Evolutionary conservation across 2,888 invertebrate species (phyloP).

Genomic region (Pseudanteris insignis): DNA sequence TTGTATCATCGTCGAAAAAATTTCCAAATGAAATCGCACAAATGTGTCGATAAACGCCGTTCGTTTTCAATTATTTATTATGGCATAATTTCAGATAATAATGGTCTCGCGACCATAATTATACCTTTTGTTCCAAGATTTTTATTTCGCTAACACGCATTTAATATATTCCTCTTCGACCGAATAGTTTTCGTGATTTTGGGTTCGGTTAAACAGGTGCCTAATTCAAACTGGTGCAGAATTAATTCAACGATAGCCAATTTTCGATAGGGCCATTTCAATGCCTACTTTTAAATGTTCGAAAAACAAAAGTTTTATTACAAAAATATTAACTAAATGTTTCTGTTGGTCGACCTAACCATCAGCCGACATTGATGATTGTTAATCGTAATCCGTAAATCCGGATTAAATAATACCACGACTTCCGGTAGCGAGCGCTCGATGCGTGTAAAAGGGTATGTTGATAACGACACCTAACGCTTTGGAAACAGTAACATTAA

Average conservation of each 20-base stretch:
- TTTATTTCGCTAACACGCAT: constrained; percentile 23
- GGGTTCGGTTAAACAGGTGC: background rate
- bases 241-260: too few relatives aligned
- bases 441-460: constrained; percentile 33
- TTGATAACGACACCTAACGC: constrained; percentile 33
- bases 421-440: constrained; percentile 46
- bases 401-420: constrained; percentile 48
- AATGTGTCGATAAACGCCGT: constrained; percentile 43
- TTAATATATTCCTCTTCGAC: constrained; percentile 17
- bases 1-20: constrained; percentile 19
- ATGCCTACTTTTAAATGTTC: too few relatives aligned
- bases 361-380: constrained; percentile 39
- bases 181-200: background rate
- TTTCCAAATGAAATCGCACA: constrained; percentile 24
- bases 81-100: constrained; percentile 32
- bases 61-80: constrained; percentile 41
- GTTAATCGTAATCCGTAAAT: constrained; percentile 47
- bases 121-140: constrained; percentile 23
- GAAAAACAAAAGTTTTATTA: too few relatives aligned
- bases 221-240: too few relatives aligned
- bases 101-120: constrained; percentile 11
- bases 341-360: constrained; percentile 28
- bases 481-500: constrained; percentile 18
- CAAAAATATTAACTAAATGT: too few relatives aligned
- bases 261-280: too few relatives aligned